Evolutionary conservation across 2,113 vertebrate species (phyloP).

Genomic region (Choloepus hoffmanni): DNA sequence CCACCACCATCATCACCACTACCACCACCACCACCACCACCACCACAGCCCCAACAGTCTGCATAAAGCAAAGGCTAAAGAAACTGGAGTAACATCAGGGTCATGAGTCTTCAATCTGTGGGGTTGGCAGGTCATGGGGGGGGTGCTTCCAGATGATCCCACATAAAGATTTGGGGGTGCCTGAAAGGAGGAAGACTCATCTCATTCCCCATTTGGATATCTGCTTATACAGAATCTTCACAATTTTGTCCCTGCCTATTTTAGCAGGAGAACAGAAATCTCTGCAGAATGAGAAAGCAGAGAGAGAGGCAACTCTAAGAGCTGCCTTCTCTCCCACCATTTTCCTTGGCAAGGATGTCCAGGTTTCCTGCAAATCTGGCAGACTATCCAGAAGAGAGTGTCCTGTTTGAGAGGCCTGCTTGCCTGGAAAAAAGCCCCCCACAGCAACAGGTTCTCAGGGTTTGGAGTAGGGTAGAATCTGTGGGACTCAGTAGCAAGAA

Average conservation of each 20-base stretch:
- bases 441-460: too few relatives aligned
- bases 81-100: too few relatives aligned
- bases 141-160: not conserved
- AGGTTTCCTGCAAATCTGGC: not conserved
- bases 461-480: rapidly evolving
- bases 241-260: not conserved
- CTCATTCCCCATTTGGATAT: too few relatives aligned
- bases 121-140: not conserved
- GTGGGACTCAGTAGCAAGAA: too few relatives aligned
- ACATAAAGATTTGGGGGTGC: not conserved
- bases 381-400: not conserved
- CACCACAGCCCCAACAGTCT: not conserved
- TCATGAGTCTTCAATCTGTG: not conserved
- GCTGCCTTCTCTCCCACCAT: not conserved
- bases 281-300: not conserved
- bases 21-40: too few relatives aligned
- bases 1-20: too few relatives aligned
- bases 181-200: not conserved
- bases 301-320: not conserved
- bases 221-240: rapidly evolving
- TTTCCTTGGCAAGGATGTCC: too few relatives aligned
- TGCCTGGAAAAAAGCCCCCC: not conserved
- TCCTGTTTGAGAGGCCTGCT: not conserved
- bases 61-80: not conserved
- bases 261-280: not conserved